Evolutionary conservation across 2,888 invertebrate genomes (phyloP), one percentile per base, ranked within the genome.

Genomic region (Spatulosminthurus flaviceps): DNA sequence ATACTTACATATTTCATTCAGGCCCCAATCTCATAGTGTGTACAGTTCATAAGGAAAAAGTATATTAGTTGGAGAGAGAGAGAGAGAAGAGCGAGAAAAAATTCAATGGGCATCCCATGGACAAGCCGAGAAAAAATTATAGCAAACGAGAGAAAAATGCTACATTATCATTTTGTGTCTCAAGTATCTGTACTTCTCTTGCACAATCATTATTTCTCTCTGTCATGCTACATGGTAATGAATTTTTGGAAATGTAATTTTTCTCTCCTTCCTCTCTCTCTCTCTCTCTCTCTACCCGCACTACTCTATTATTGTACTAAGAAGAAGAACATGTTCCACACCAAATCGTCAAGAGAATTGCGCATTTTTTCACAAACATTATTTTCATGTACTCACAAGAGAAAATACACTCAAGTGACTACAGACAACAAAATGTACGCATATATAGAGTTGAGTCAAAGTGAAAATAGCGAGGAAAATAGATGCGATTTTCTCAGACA

Each of bases 61-160:
- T 51, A n/a, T 51, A 51, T 51, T 51, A 51, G 51, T 2, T 9
- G 51, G 51, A 51, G 51, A n/a, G 16, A 51, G n/a, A 2, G 19
- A 5, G 51, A 19, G 51, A 51, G n/a, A 51, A 51, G 51, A 51
- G 51, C 5, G 51, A 51, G 51, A 51, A 19, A 51, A 51, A 51
- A 51, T 51, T 51, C 51, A 51, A 51, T 51, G 51, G 51, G 51
- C 51, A 51, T 51, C 51, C 51, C 51, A 51, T 51, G 51, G 51
- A 51, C 51, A 51, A 51, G 51, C 51, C 16, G 51, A 51, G 51
- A 51, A 51, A 51, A 51, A 51, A 51, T 51, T 51, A 51, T 51
- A 51, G 51, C 51, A 51, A 51, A 51, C 51, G 51, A 51, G n/a
- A n/a, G 51, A 51, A 51, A 51, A 51, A 51, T 51, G 51, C 51